Conservation (phyloP, 2,113 vertebrate species). For the Otocyon megalotis region DNA sequence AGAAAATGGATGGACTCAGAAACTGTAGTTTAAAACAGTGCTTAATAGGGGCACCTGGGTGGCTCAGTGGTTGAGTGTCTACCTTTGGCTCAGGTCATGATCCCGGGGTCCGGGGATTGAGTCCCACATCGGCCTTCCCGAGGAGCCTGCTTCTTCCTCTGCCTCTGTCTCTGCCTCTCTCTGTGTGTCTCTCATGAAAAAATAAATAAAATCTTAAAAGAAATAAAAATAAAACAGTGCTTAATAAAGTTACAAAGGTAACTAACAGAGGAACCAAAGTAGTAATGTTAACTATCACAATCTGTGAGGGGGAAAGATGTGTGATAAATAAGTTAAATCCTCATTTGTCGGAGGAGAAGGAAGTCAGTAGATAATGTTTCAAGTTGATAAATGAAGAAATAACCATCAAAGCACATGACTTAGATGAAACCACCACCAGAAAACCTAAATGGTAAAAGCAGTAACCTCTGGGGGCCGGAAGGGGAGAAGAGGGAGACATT, state of each 20-base stretch:
- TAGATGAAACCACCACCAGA: conserved; percentile 42
- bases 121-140: too few relatives aligned
- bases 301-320: neutral
- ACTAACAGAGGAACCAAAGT: conserved; percentile 30
- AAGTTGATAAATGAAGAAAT: conserved; percentile 56
- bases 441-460: conserved; percentile 54
- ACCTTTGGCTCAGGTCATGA: too few relatives aligned
- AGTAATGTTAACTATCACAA: conserved; percentile 15
- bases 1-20: conserved; percentile 9
- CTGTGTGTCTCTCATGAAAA: too few relatives aligned
- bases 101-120: too few relatives aligned
- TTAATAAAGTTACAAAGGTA: conserved; percentile 55
- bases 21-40: conserved; percentile 46
- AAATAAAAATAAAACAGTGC: neutral
- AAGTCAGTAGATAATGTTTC: conserved; percentile 19
- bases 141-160: too few relatives aligned
- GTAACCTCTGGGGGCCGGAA: neutral
- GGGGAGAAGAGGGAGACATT: neutral
- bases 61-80: too few relatives aligned
- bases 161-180: too few relatives aligned
- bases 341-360: conserved; percentile 30
- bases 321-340: conserved; percentile 53
- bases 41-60: too few relatives aligned
- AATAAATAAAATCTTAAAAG: too few relatives aligned
- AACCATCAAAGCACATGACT: neutral